Evolutionary conservation across 2,113 vertebrate genomes (phyloP).

Genomic region (Neolamprologus devosi): DNA sequence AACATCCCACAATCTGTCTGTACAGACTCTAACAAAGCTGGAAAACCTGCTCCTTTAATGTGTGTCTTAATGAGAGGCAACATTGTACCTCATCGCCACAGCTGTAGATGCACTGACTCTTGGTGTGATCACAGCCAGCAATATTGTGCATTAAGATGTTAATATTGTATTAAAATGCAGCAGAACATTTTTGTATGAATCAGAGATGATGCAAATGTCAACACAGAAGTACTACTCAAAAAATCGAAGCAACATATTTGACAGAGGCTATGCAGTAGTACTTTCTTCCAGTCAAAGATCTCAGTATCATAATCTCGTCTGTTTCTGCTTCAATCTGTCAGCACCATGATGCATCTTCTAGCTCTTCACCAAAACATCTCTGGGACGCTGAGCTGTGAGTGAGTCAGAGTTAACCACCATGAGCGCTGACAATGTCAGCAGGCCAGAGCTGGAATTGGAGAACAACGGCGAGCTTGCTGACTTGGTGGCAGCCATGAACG

Average conservation of each 20-base stretch:
- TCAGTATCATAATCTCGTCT: not conserved
- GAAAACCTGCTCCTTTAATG: not conserved
- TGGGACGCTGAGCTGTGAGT: not conserved
- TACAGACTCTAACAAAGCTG: not conserved
- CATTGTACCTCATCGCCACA: not conserved
- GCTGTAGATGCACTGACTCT: not conserved
- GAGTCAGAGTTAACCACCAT: slow-evolving; percentile 8
- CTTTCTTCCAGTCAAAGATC: not conserved
- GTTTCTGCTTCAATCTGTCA: not conserved
- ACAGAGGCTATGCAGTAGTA: not conserved
- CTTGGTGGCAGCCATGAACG: slow-evolving; percentile 80
- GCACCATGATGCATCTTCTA: not conserved
- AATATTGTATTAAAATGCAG: not conserved
- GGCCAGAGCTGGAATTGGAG: slow-evolving; percentile 55
- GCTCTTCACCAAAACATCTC: not conserved
- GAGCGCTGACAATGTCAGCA: slow-evolving; percentile 28
- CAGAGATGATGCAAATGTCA: not conserved
- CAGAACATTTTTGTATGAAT: not conserved
- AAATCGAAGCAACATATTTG: not conserved
- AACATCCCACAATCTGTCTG: not conserved
- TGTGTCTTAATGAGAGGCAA: not conserved
- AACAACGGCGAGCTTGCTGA: slow-evolving; percentile 75
- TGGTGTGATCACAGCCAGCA: not conserved
- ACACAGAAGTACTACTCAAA: not conserved
- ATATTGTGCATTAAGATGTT: not conserved